phyloP scores from a whole-genome alignment of 2,888 invertebrate genomes.

The Tachina fera region DNA sequence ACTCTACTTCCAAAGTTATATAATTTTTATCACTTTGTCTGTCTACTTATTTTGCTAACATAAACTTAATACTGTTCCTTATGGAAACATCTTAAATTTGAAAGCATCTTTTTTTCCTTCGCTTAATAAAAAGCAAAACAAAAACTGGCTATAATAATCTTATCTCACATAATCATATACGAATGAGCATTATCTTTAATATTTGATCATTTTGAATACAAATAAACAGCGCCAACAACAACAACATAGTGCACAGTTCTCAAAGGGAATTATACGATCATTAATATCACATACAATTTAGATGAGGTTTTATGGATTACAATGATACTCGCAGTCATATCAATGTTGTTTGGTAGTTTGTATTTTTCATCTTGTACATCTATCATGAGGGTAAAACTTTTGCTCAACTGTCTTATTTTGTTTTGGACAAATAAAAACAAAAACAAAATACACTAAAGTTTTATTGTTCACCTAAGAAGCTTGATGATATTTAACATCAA shows the following conservation, averaged over 20 bases:
- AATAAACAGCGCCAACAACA: background rate
- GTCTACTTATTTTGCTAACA: background rate
- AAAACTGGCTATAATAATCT: constrained; percentile 31
- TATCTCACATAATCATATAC: constrained; percentile 45
- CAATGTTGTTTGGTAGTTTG: constrained; percentile 19
- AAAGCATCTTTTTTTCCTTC: constrained; percentile 26
- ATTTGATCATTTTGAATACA: constrained; percentile 41
- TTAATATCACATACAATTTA: constrained; percentile 53
- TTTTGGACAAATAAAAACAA: constrained; percentile 1
- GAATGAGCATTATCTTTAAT: constrained; percentile 49
- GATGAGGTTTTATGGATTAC: constrained; percentile 38
- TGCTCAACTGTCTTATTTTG: constrained; percentile 1
- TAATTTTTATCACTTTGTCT: background rate
- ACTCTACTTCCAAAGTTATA: background rate
- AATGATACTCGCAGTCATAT: constrained; percentile 21
- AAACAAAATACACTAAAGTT: constrained; percentile 20
- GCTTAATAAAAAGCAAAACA: background rate
- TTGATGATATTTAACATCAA: constrained; percentile 52
- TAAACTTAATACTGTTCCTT: constrained; percentile 41
- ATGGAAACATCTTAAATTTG: constrained; percentile 36
- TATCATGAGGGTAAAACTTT: constrained; percentile 45
- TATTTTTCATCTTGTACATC: background rate
- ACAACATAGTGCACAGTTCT: background rate
- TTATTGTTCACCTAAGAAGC: constrained; percentile 53
- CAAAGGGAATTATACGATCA: constrained; percentile 48